Base-by-base conservation (phyloP, 1,140 invertebrate species). In the Triops cancriformis region DNA sequence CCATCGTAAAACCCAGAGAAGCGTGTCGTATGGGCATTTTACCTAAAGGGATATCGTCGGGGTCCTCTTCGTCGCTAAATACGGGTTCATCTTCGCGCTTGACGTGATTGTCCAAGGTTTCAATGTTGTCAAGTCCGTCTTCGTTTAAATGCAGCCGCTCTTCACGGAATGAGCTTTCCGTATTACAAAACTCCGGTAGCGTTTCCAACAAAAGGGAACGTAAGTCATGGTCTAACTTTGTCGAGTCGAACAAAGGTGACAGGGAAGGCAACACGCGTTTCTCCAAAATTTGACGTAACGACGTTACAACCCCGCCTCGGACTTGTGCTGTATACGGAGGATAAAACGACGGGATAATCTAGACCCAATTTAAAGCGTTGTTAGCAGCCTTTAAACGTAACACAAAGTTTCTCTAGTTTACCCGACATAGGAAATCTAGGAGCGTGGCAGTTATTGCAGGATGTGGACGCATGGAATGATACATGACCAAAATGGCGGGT, bases 401-500 rank as follows among this genome's bases (percentile, higher is more conserved):
- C 75, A 76, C 75, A 41, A 72, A 5, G 42, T 7, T 37, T 26
- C 41, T 4, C 23, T 31, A 31, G 76, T 85, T 87, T 87, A 93
- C 91, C 83, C 91, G 86, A 86, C 96, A 98, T 73, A 99, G 87
- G 86, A 98, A 99, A 86, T 98, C 96, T 79, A 98, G 85, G 74
- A 98, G 87, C 12, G 95, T 97, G 73, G 94, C 95, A 81, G 96
- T 98, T 78, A 98, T 95, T 64, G 93, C 92, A 72, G 96, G 95
- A 88, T 98, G 96, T 82, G 94, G 94, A 83, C 94, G 89, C 89
- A 98, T 95, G 45, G 95, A 98, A 87, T 98, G 94, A 84, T 96
- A 94, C 96, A 98, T 99, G 0, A 98, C 95, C 78, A 99, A 88
- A 83, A 98, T 98, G 11, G 95, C 96, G n/a, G 97, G 97, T 86